A percentile compares a stretch with the other conserved stretches of the same genome.
Conservation (phyloP, 1,140 invertebrate genomes). For the Wasmannia auropunctata region DNA sequence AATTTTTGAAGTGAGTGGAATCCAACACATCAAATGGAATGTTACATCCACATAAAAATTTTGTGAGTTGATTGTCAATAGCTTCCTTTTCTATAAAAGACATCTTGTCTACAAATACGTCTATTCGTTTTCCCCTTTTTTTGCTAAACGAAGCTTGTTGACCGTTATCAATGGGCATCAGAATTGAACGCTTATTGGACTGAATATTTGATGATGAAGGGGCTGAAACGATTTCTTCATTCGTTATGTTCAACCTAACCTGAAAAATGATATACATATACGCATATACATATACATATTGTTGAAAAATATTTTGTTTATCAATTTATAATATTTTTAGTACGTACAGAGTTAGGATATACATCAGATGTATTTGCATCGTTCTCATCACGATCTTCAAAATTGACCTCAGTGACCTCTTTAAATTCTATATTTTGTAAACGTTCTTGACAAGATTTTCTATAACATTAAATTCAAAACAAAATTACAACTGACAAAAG, state of each 20-base stretch:
- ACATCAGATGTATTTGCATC: not conserved
- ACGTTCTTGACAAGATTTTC: slow-evolving; percentile 1
- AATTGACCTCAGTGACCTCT: not conserved
- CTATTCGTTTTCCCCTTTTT: not conserved
- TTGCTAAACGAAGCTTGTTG: not conserved
- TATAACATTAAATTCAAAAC: not conserved
- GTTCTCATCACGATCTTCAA: too few relatives aligned
- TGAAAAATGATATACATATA: not conserved
- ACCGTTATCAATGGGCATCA: not conserved
- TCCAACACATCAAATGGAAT: too few relatives aligned
- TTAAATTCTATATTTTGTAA: not conserved
- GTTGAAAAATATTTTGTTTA: not conserved
- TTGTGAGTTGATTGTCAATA: too few relatives aligned
- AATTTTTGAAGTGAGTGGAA: too few relatives aligned
- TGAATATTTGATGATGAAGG: not conserved
- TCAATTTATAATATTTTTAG: not conserved
- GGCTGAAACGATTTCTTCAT: not conserved
- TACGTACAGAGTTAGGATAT: not conserved
- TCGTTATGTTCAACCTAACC: too few relatives aligned
- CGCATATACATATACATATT: not conserved
- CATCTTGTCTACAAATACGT: not conserved
- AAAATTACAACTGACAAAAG: not conserved
- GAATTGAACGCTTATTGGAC: not conserved
- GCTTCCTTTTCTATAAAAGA: not conserved
- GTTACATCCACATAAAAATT: too few relatives aligned